Conservation (phyloP, 2,113 vertebrate species). For the Grallaria varia region DNA sequence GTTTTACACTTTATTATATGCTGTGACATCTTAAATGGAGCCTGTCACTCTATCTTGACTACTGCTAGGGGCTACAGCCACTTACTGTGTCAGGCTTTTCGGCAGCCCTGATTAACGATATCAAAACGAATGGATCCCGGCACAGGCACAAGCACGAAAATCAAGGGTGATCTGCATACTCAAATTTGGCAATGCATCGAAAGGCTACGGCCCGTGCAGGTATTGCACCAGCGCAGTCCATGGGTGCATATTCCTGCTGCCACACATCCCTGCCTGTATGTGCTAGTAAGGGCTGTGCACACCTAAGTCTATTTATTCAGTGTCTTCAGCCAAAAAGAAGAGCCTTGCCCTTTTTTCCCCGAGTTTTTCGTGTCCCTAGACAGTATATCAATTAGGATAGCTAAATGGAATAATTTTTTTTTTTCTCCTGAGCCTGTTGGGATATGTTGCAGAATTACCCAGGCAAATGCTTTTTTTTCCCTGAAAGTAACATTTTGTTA, state of each 20-base stretch:
- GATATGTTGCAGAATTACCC: conserved; percentile 14
- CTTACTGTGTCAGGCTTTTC: conserved; percentile 73
- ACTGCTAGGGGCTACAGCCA: conserved; percentile 74
- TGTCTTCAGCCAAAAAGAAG: neutral
- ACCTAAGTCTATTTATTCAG: neutral
- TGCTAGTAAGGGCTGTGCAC: neutral
- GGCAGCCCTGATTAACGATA: conserved; percentile 74
- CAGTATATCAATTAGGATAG: conserved; percentile 29
- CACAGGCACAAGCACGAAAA: conserved; percentile 13
- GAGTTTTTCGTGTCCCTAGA: neutral
- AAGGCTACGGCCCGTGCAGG: neutral
- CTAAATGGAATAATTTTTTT: conserved; percentile 34
- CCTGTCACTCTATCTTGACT: conserved; percentile 78
- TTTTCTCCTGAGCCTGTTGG: neutral
- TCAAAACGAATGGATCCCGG: conserved; percentile 57
- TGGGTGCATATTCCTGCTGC: neutral
- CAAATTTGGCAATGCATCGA: neutral
- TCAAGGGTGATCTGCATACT: conserved; percentile 43
- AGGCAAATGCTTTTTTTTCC: neutral
- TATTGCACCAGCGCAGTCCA: neutral
- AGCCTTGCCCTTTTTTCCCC: neutral
- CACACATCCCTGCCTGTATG: rapidly evolving
- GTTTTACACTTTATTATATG: conserved; percentile 81
- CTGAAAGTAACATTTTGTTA: conserved; percentile 60
- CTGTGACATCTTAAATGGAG: conserved; percentile 81